Base-by-base conservation (phyloP, 2,888 invertebrate species). In the Palloptera scutellata region DNA sequence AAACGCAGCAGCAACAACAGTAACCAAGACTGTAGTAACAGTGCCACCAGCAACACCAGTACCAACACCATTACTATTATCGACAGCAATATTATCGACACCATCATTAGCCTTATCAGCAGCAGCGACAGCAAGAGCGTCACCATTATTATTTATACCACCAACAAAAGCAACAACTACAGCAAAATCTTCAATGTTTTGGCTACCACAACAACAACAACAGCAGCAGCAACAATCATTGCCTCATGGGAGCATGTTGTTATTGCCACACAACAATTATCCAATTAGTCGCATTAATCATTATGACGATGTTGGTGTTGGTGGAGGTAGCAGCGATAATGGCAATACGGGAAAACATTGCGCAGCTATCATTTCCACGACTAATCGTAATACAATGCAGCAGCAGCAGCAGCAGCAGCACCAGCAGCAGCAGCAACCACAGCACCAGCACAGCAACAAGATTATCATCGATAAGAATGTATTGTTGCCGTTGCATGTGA, bases 401-500 rank as follows among this genome's bases (percentile, higher is more conserved):
- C 58, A 55, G 53, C 54, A 42, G 13, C 43, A 51, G 15, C 57
- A 45, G 53, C 57, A 30, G 30, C 51, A 45, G 19, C 63, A 53
- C 15, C 58, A 51, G 61, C 42, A 57, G 12, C 64, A 59, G 43
- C 13, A 61, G 15, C 51, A 45, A 61, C 63, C 42, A 9, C 11
- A 51, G 20, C 58, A 43, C 12, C 10, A 41, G 54, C 58, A 55
- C 57, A 62, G 5, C 59, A 67, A 40, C 63, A 63, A 9, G 69
- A 69, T 64, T 62, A 53, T 70, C 45, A 71, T 71, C 64, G 76
- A 77, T 66, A 79, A 75, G 69, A 75, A 76, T 67, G 71, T 72
- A 59, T 71, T 74, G 61, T 72, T 74, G 62, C 70, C 75, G 19
- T 61, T 69, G 30, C 72, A 77, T 67, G 73, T 69, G 54, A 69